A percentile compares a stretch with the other conserved stretches of the same genome.
phyloP scores from a whole-genome alignment of 2,113 vertebrate species.

The Odocoileus virginianus region DNA sequence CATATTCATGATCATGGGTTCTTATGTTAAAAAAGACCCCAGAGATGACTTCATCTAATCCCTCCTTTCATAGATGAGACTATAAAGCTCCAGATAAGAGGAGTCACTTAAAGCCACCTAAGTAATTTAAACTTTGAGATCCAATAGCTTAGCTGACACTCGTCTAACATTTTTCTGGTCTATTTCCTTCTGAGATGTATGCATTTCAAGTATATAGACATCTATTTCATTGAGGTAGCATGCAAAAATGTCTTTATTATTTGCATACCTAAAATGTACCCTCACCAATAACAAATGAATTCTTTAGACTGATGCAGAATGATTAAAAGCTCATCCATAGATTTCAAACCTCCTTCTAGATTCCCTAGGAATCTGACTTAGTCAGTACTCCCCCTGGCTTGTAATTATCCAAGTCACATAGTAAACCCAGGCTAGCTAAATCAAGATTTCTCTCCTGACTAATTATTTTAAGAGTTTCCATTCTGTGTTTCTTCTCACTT shows the following conservation, averaged over 20 bases:
- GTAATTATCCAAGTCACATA: background rate
- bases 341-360: background rate
- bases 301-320: background rate
- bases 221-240: background rate
- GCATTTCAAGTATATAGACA: background rate
- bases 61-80: background rate
- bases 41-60: background rate
- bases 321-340: background rate
- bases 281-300: background rate
- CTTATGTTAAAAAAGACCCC: background rate
- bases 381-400: background rate
- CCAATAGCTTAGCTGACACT: background rate
- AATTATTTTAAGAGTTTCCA: background rate
- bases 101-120: background rate
- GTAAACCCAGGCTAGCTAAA: background rate
- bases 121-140: conserved; percentile 15
- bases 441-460: background rate
- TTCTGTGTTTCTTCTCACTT: background rate
- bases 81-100: background rate
- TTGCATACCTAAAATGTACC: background rate
- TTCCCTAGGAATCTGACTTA: background rate
- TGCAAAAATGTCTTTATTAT: background rate
- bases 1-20: background rate
- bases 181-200: background rate
- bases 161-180: background rate